A percentile compares a stretch with the other conserved stretches of the same genome.
Evolutionary conservation across 2,113 vertebrate genomes (phyloP).

Genomic region (Sylvilagus bachmani): DNA sequence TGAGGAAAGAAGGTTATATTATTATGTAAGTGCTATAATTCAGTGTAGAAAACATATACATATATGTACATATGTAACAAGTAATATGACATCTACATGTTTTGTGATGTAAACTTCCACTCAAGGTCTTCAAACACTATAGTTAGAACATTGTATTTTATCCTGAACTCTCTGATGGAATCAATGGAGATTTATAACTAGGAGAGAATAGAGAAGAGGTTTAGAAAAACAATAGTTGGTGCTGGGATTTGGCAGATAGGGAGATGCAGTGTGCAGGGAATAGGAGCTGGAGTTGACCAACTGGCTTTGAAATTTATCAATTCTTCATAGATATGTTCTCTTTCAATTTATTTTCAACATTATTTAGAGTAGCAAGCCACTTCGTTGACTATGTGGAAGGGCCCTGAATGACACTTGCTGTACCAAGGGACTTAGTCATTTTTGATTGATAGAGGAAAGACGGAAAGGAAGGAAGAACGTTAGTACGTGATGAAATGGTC

Average conservation of each 20-base stretch:
- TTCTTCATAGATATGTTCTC: not conserved
- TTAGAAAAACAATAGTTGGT: not conserved
- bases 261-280: not conserved
- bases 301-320: not conserved
- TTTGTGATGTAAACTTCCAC: no score
- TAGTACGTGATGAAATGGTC: not conserved
- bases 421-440: not conserved
- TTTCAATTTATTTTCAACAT: not conserved
- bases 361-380: not conserved
- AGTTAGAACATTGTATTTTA: not conserved
- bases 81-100: no score
- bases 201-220: not conserved
- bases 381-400: not conserved
- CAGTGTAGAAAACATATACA: no score
- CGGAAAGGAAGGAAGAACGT: not conserved
- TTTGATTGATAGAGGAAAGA: not conserved
- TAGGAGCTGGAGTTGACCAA: not conserved
- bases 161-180: not conserved
- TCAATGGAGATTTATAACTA: not conserved
- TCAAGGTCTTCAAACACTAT: not conserved
- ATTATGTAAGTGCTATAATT: no score
- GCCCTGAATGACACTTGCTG: not conserved
- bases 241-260: not conserved
- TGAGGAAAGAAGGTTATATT: no score
- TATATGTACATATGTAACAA: no score